Conservation (phyloP, 2,113 vertebrate genomes). For the Speoplatyrhinus poulsoni region DNA sequence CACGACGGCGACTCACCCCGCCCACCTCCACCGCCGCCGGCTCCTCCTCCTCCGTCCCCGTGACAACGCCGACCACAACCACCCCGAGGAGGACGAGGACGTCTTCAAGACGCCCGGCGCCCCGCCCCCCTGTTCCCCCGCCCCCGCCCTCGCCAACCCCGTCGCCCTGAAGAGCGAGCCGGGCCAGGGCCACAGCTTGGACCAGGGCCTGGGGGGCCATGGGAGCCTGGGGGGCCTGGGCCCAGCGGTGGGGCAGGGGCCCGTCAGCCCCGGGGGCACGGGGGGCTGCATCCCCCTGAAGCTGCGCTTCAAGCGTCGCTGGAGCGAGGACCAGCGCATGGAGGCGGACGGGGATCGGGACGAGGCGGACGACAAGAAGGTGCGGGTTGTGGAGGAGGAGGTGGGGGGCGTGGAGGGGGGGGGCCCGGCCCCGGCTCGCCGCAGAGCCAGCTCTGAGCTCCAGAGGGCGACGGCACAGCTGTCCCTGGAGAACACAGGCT, state of each 20-base stretch:
- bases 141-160: conserved; percentile 32
- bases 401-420: conserved; percentile 42
- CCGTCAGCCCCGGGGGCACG: conserved; percentile 67
- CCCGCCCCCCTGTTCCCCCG: conserved; percentile 50
- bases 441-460: conserved; percentile 85
- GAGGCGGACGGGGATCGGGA: conserved; percentile 79
- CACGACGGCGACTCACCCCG: conserved; percentile 16
- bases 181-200: conserved; percentile 21
- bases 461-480: conserved; percentile 89
- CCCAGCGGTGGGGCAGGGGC: conserved; percentile 41
- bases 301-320: conserved; percentile 89
- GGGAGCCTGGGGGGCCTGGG: not conserved
- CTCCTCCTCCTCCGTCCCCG: conserved; percentile 13
- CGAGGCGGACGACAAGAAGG: conserved; percentile 83
- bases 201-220: too few species aligned
- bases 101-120: conserved; percentile 87
- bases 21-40: conserved; percentile 2
- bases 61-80: conserved; percentile 17
- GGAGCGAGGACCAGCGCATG: conserved; percentile 90
- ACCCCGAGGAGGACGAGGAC: conserved; percentile 81
- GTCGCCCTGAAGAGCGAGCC: conserved; percentile 70
- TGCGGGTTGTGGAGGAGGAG: conserved; percentile 74
- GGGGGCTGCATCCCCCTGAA: conserved; percentile 87
- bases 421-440: conserved; percentile 64
- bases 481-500: conserved; percentile 85